phyloP scores from a whole-genome alignment of 2,888 invertebrate genomes.

The Archips crataeganus region DNA sequence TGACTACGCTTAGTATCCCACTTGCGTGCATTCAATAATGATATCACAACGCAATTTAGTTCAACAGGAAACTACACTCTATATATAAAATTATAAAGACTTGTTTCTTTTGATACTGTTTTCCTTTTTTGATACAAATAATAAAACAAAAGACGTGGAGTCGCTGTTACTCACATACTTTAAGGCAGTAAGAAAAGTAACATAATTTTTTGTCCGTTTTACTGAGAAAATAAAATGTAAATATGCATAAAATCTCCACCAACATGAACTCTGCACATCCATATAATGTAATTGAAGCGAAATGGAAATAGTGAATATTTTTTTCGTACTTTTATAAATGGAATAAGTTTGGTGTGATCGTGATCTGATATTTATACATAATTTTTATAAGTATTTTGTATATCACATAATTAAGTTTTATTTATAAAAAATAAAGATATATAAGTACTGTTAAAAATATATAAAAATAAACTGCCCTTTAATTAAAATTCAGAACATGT shows the following conservation, averaged over 20 bases:
- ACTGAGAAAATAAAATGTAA: background rate
- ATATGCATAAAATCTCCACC: background rate
- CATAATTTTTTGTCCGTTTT: background rate
- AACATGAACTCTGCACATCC: no score
- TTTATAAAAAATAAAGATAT: no score
- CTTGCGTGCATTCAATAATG: slow-evolving; percentile 36
- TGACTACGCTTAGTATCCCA: slow-evolving; percentile 38
- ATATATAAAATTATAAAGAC: slow-evolving; percentile 26
- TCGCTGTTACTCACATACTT: slow-evolving; percentile 24
- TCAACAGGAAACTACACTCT: slow-evolving; percentile 31
- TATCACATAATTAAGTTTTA: no score
- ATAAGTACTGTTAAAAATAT: no score
- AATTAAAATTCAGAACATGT: no score
- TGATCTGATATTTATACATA: no score
- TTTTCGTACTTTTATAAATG: no score
- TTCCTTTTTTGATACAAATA: slow-evolving; percentile 44
- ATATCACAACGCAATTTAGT: slow-evolving; percentile 26
- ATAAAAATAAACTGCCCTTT: no score
- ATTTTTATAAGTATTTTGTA: no score
- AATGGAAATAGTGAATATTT: background rate
- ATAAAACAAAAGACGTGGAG: slow-evolving; percentile 41
- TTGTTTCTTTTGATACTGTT: slow-evolving; percentile 32
- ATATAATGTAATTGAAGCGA: background rate
- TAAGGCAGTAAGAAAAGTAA: slow-evolving; percentile 18
- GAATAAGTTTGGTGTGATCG: no score